Conservation (phyloP, 2,797 vertebrate genomes). For the Knipowitschia caucasica region DNA sequence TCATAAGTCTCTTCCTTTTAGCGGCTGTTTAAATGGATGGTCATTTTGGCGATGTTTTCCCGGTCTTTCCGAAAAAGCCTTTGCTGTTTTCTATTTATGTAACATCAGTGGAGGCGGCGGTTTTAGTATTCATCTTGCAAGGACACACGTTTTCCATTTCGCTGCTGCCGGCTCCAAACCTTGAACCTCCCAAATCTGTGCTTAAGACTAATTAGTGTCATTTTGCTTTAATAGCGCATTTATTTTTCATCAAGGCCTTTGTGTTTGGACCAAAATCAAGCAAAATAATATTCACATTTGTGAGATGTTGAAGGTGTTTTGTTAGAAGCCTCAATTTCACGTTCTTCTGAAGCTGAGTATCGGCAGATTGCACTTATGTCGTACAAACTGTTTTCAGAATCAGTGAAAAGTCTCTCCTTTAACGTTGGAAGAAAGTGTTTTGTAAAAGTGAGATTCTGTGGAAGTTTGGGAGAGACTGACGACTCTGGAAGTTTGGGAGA, state of each 20-base stretch:
- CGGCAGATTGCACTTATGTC: too few relatives aligned
- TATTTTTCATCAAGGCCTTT: background rate
- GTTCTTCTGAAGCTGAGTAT: background rate
- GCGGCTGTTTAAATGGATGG: constrained; percentile 1
- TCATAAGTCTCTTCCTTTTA: constrained; percentile 3
- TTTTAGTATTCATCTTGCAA: background rate
- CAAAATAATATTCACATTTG: too few relatives aligned
- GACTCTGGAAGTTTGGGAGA: too few relatives aligned
- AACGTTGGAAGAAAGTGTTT: too few relatives aligned
- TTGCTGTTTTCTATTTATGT: background rate
- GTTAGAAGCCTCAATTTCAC: too few relatives aligned
- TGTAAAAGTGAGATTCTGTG: too few relatives aligned
- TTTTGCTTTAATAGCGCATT: background rate
- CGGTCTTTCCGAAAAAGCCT: background rate
- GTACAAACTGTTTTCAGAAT: too few relatives aligned
- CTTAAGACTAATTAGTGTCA: background rate
- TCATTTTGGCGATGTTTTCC: background rate
- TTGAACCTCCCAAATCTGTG: background rate
- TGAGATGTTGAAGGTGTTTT: too few relatives aligned
- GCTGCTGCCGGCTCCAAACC: background rate
- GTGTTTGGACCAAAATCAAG: background rate
- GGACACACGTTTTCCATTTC: background rate
- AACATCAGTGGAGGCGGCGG: background rate
- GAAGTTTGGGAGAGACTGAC: too few relatives aligned
- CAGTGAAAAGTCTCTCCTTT: too few relatives aligned